Evolutionary conservation across 2,888 invertebrate genomes (phyloP).

Genomic region (Acleris sparsana): DNA sequence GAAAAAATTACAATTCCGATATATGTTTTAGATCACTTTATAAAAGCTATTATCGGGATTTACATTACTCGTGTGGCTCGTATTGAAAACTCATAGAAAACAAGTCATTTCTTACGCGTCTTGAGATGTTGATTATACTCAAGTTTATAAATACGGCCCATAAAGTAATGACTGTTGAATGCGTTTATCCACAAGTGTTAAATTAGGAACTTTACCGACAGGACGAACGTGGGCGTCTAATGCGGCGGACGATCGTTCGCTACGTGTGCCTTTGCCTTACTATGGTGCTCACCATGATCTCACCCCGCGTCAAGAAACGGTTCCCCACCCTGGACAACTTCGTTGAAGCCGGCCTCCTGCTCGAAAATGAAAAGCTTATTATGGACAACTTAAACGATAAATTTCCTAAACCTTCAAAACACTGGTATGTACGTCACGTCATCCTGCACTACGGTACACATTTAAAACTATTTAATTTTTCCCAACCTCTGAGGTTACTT

Average conservation of each 20-base stretch:
- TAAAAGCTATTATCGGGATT: too few species aligned
- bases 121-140: too few species aligned
- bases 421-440: conserved; percentile 85
- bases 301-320: conserved; percentile 93
- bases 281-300: conserved; percentile 93
- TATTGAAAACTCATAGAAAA: too few species aligned
- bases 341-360: conserved; percentile 92
- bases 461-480: background rate
- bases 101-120: too few species aligned
- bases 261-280: conserved; percentile 94
- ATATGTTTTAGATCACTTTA: too few species aligned
- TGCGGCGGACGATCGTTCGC: conserved; percentile 92
- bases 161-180: background rate
- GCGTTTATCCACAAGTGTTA: conserved; percentile 2
- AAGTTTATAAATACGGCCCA: too few species aligned
- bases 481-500: background rate
- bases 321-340: conserved; percentile 93
- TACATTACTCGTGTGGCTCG: too few species aligned
- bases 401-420: conserved; percentile 93
- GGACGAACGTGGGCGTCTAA: conserved; percentile 92
- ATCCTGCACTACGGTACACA: background rate
- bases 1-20: too few species aligned
- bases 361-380: conserved; percentile 91
- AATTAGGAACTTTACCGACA: conserved; percentile 56
- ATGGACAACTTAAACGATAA: conserved; percentile 90